A percentile compares a stretch with the other conserved stretches of the same genome.
These are phyloP conservation scores for Hozukius guyotensis DNA, from an alignment of 2,797 vertebrate genomes.

Conservation along the genomic window DNA sequence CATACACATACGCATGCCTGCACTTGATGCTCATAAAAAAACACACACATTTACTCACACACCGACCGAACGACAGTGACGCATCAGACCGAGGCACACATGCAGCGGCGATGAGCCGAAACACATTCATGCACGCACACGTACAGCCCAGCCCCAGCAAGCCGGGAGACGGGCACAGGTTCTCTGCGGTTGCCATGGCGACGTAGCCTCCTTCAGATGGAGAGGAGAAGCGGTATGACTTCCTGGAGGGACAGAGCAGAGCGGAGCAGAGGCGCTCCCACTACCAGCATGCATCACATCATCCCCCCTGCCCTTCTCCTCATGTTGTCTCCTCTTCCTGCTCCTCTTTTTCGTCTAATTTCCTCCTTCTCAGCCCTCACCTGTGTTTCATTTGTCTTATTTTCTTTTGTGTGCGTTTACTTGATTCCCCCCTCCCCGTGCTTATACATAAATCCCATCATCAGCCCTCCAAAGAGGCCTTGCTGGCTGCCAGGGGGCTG, in stretches of 20 bases:
- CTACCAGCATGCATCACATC: conserved; percentile 41
- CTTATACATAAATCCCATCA: conserved; percentile 46
- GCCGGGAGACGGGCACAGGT: conserved; percentile 82
- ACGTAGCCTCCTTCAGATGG: conserved; percentile 77
- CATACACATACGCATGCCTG: conserved; percentile 59
- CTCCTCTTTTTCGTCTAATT: not conserved
- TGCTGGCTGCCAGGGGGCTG: conserved; percentile 4
- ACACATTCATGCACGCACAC: conserved; percentile 60
- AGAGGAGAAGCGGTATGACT: conserved; percentile 75
- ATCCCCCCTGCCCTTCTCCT: conserved; percentile 14
- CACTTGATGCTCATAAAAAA: conserved; percentile 53
- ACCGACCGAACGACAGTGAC: conserved; percentile 26
- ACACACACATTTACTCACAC: conserved; percentile 3
- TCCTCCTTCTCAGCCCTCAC: not conserved
- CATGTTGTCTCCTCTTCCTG: not conserved
- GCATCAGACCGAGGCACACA: conserved; percentile 49
- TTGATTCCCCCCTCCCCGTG: not conserved
- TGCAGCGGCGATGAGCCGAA: conserved; percentile 28
- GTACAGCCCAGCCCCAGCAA: conserved; percentile 72
- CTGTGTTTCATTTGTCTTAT: conserved; percentile 16
- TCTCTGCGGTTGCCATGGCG: conserved; percentile 91
- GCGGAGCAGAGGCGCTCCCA: conserved; percentile 37
- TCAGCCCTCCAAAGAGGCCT: conserved; percentile 10
- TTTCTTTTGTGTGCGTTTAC: not conserved
- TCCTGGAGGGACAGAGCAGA: conserved; percentile 76